Percentiles rank a stretch among this genome's conserved stretches.
Evolutionary conservation across 2,888 invertebrate genomes (phyloP).

Genomic region (Portevinia maculata): DNA sequence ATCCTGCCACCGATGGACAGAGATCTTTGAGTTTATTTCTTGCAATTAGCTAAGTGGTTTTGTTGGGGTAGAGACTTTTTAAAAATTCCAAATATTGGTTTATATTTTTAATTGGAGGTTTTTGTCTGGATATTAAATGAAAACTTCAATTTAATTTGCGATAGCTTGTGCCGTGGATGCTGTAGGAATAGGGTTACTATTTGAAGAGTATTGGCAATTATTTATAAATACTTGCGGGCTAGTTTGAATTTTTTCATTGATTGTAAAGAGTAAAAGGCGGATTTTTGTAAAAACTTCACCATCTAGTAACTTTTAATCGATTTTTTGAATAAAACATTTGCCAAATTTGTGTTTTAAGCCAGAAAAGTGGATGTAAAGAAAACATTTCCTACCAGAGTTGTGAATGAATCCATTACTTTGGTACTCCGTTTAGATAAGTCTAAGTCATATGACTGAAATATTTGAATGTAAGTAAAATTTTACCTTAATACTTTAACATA

Average conservation of each 20-base stretch:
- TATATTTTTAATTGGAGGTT: constrained; percentile 39
- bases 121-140: constrained; percentile 32
- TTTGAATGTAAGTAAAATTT: too few species aligned
- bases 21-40: constrained; percentile 65
- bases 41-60: constrained; percentile 73
- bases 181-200: background rate
- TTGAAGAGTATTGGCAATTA: constrained; percentile 34
- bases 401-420: too few species aligned
- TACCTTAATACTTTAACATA: too few species aligned
- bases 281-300: too few species aligned
- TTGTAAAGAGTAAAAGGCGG: constrained; percentile 29
- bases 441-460: too few species aligned
- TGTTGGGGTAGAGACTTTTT: constrained; percentile 10
- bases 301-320: too few species aligned
- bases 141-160: constrained; percentile 60
- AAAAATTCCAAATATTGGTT: constrained; percentile 57
- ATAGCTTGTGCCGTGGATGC: background rate
- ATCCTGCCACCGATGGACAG: constrained; percentile 23
- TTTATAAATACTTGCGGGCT: constrained; percentile 28
- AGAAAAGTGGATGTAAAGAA: too few species aligned
- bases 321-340: too few species aligned
- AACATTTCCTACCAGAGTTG: too few species aligned
- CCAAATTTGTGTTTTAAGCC: too few species aligned
- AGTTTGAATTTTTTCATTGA: constrained; percentile 50
- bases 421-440: too few species aligned